phyloP scores from a whole-genome alignment of 2,113 vertebrate genomes.

The Corythoichthys intestinalis region DNA sequence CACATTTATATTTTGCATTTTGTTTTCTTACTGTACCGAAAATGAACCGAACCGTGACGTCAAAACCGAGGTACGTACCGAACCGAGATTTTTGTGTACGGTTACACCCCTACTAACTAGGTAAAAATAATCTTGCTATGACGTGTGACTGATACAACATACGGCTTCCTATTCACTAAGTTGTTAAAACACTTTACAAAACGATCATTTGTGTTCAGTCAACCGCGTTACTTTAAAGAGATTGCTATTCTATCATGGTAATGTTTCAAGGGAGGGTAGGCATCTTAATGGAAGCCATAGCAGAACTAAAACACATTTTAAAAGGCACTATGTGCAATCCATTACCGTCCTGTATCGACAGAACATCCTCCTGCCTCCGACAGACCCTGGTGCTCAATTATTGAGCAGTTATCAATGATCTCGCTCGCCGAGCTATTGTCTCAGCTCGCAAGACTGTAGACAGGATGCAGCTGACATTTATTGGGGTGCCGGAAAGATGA shows the following conservation, averaged over 20 bases:
- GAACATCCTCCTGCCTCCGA: conserved; percentile 32
- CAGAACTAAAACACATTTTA: conserved; percentile 13
- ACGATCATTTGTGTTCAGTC: neutral
- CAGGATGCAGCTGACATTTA: conserved; percentile 19
- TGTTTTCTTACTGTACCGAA: no score
- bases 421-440: conserved; percentile 40
- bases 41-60: no score
- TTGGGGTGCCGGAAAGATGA: neutral
- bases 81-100: no score
- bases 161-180: no score
- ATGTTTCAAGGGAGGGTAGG: neutral
- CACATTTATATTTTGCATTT: no score
- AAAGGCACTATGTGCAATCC: conserved; percentile 35
- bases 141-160: conserved; percentile 12
- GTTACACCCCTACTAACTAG: no score
- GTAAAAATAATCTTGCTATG: neutral
- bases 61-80: no score
- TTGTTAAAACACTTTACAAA: conserved; percentile 1
- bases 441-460: conserved; percentile 36
- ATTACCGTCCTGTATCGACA: conserved; percentile 41
- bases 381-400: conserved; percentile 46
- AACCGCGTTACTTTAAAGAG: conserved; percentile 6
- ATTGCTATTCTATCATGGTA: conserved; percentile 10
- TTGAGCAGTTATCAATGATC: conserved; percentile 61
- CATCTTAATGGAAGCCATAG: conserved; percentile 11